Evolutionary conservation across 2,797 vertebrate genomes (phyloP), one percentile per base, ranked within the genome.

Genomic region (Sparidentex hasta): DNA sequence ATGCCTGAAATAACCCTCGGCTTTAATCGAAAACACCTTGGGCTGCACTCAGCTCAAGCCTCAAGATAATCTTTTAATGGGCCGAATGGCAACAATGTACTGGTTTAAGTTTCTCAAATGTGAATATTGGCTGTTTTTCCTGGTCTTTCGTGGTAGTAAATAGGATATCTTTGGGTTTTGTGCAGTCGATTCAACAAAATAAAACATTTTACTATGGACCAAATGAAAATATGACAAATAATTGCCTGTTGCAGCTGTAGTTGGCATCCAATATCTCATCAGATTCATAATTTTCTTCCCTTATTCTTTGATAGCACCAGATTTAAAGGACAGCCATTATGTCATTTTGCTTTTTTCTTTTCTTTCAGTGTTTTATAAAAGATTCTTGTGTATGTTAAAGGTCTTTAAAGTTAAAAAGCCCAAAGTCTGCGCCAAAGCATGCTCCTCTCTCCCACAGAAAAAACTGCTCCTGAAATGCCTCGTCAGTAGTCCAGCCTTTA

Each of bases 1-100:
- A 18, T 38, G 65, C 65, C 77, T 38, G 47, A 78, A 75, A 85
- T 65, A 56, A 38, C 55, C 74, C 29, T 58, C 51, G 27, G 25
- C 4, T 46, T 64, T 69, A 18, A 41, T 61, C 0, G 9, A 76
- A 84, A 81, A 80, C 11, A 5, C 59, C 58, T 56, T 43, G 13
- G 44, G 50, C 57, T 48, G 59, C 44, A 21, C 18, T 56, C 59
- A 13, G 51, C 23, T 62, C 43, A 1, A 3, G 71, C 13, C 13
- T n/a, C n/a, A n/a, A 5, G 23, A 4, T 20, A 12, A 3, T 11
- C 7, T 0, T 46, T 46, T 29, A 23, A 46, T 2, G 2, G 5
- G 5, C 23, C 8, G 14, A 6, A 7, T 14, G 18, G 54, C 1
- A n/a, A 5, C 51, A 14, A 52, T n/a, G 3, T 5, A 11, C 25